These are phyloP conservation scores for Empis livida DNA, from an alignment of 2,888 invertebrate genomes.

Conservation along the genomic window DNA sequence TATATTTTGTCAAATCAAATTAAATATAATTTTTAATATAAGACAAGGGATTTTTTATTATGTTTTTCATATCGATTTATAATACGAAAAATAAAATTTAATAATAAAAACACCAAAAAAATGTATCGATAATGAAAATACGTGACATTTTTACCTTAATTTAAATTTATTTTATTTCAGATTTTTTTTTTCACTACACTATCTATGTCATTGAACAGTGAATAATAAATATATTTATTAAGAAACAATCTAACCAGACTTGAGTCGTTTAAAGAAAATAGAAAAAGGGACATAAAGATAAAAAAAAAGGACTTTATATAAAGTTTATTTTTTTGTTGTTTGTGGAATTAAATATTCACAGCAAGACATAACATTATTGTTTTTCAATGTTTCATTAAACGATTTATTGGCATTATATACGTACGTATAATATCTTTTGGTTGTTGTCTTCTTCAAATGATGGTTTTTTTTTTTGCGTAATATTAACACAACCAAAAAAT, in stretches of 20 bases:
- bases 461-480: neutral
- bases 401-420: neutral
- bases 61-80: neutral
- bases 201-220: too few species aligned
- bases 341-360: slow-evolving; percentile 11
- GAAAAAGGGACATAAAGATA: too few species aligned
- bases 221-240: too few species aligned
- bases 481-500: neutral
- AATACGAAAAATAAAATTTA: neutral
- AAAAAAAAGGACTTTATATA: neutral
- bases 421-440: too few species aligned
- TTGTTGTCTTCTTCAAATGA: neutral
- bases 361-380: slow-evolving; percentile 12
- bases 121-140: slow-evolving; percentile 1
- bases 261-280: too few species aligned
- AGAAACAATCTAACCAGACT: too few species aligned
- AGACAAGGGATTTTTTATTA: neutral
- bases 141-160: slow-evolving; percentile 1
- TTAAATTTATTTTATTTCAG: neutral
- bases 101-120: neutral
- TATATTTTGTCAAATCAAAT: too few species aligned
- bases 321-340: neutral
- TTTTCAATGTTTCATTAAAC: slow-evolving; percentile 9
- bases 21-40: too few species aligned
- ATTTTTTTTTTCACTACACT: too few species aligned